Conservation (phyloP, 2,888 invertebrate genomes). For the Drosophila eohydei region DNA sequence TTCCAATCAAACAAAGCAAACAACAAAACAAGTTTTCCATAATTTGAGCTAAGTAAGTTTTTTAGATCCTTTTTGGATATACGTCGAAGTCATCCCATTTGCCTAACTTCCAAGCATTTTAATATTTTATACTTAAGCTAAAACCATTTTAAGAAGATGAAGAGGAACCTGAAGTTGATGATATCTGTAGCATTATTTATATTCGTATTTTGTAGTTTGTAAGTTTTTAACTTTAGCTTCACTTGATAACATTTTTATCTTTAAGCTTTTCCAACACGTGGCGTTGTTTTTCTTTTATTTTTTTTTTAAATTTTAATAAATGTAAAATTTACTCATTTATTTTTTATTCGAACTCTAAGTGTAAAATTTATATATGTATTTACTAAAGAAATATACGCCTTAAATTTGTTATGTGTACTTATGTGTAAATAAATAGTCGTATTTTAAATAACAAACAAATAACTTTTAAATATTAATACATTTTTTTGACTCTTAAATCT, state of each 20-base stretch:
- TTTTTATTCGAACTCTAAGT: conserved; percentile 35
- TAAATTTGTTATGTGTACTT: conserved; percentile 71
- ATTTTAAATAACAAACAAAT: conserved; percentile 42
- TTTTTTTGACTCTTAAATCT: background rate
- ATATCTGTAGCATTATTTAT: conserved; percentile 48
- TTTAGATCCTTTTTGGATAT: conserved; percentile 51
- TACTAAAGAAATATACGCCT: conserved; percentile 46
- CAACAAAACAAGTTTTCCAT: conserved; percentile 81
- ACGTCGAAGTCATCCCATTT: conserved; percentile 43
- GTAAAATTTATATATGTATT: conserved; percentile 47
- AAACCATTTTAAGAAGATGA: conserved; percentile 22
- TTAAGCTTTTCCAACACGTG: conserved; percentile 45
- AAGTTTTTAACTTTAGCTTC: conserved; percentile 65
- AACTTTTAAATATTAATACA: background rate
- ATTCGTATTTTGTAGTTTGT: conserved; percentile 53
- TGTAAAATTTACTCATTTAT: conserved; percentile 21
- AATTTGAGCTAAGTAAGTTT: conserved; percentile 42
- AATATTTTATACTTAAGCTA: conserved; percentile 56
- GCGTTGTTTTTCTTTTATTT: conserved; percentile 4
- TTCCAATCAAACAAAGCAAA: conserved; percentile 38
- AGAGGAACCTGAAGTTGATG: conserved; percentile 15
- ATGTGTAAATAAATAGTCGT: conserved; percentile 70
- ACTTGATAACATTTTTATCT: conserved; percentile 30
- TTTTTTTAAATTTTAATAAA: conserved; percentile 1
- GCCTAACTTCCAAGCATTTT: conserved; percentile 52